Conservation (phyloP, 2,113 vertebrate species). For the Physeter macrocephalus region DNA sequence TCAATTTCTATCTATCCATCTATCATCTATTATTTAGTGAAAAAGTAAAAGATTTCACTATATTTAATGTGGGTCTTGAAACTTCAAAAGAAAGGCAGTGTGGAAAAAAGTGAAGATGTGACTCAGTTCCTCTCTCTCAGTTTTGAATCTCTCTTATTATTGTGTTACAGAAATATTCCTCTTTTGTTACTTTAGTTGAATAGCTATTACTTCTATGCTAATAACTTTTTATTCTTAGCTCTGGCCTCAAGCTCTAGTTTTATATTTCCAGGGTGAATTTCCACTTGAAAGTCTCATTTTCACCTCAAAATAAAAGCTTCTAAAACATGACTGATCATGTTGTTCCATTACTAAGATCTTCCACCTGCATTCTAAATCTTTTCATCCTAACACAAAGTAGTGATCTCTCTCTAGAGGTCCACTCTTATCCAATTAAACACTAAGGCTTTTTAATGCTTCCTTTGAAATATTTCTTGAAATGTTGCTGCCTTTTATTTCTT, state of each 20-base stretch:
- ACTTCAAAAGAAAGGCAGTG: not conserved
- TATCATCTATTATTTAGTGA: not conserved
- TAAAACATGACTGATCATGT: not conserved
- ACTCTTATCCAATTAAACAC: not conserved
- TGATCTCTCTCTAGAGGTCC: not conserved
- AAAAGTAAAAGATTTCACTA: not conserved
- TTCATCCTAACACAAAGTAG: not conserved
- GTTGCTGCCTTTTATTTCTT: not conserved
- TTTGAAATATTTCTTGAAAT: not conserved
- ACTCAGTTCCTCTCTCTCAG: not conserved
- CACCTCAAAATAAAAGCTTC: not conserved
- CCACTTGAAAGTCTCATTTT: not conserved
- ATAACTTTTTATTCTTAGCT: not conserved
- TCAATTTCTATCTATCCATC: not conserved
- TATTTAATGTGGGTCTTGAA: not conserved
- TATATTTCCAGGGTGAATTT: not conserved
- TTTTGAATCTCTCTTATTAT: not conserved
- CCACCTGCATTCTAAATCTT: not conserved
- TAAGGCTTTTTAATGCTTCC: not conserved
- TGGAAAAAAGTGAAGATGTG: not conserved
- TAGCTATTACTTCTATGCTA: not conserved
- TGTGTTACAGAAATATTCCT: not conserved
- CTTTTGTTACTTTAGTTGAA: not conserved
- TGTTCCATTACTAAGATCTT: not conserved
- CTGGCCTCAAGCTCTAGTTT: not conserved